A percentile compares a stretch with the other conserved stretches of the same genome.
Evolutionary conservation across 2,797 vertebrate genomes (phyloP).

Genomic region (Ciconia nigra): DNA sequence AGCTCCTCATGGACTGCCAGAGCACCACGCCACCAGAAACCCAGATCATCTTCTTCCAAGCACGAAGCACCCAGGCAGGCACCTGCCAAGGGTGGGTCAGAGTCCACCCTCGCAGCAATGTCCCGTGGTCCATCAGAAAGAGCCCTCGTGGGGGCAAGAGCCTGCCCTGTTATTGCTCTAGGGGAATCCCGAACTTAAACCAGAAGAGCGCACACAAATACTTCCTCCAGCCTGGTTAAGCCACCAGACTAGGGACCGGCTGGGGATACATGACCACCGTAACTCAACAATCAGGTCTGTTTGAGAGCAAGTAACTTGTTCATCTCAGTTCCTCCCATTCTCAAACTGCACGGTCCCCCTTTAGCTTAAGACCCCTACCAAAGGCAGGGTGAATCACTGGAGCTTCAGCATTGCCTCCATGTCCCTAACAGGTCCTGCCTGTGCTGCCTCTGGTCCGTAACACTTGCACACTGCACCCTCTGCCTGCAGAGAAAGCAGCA

Average conservation of each 20-base stretch:
- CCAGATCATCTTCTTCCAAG: not conserved
- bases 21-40: not conserved
- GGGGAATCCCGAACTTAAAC: not conserved
- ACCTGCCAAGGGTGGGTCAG: not conserved
- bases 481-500: not conserved
- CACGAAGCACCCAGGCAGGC: not conserved
- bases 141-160: not conserved
- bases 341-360: no score
- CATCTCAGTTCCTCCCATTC: not conserved
- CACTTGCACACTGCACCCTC: not conserved
- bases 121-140: not conserved
- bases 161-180: not conserved
- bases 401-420: not conserved
- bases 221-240: not conserved
- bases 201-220: not conserved
- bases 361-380: not conserved
- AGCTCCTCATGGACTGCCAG: not conserved
- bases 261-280: not conserved
- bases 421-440: not conserved
- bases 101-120: not conserved
- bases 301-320: not conserved
- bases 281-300: not conserved
- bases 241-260: accelerated
- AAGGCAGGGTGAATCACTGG: not conserved
- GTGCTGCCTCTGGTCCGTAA: not conserved